Evolutionary conservation across 2,888 invertebrate species (phyloP), one percentile per base, ranked within the genome.

Genomic region (Lottia gigantea): DNA sequence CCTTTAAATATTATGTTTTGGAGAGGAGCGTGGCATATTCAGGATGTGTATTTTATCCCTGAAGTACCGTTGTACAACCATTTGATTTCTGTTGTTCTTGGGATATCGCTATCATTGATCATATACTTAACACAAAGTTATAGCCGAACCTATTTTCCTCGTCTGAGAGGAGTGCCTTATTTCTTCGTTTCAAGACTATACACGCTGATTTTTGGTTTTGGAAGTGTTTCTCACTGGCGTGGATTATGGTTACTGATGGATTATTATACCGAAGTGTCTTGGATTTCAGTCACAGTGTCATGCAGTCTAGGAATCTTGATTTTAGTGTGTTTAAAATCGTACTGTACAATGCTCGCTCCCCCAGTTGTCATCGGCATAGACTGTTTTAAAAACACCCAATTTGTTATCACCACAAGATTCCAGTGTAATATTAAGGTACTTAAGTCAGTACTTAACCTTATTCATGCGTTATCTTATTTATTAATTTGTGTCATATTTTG

Each of bases 191-290:
- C 66, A 31, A 23, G 66, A 49, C 49, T 66, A 4, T 66, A 66
- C 14, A 66, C 66, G 31, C 26, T 47, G 19, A 25, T 66, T 49
- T 26, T 49, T 31, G 66, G 26, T 8, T 16, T 66, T 16, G 47
- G 47, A 15, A 19, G 23, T 4, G 31, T 66, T 19, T 25, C 23
- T 55, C 46, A 66, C n/a, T 66, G 66, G 66, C 46, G 66, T 26
- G 66, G 66, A 26, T 15, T 66, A 31, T 66, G 66, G 66, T 16
- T 16, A 23, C 47, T 66, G 15, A 26, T 66, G 31, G 55, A 66
- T 19, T 26, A 25, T 23, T 49, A 66, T n/a, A 55, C 14, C 6
- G 31, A 49, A 23, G 49, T 26, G 16, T 47, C 23, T 49, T 31
- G 23, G 15, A n/a, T 66, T 0, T 15, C 26, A 8, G 66, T 31